Conservation (phyloP, 2,888 invertebrate species). For the Drosophila nr. perissopoda region DNA sequence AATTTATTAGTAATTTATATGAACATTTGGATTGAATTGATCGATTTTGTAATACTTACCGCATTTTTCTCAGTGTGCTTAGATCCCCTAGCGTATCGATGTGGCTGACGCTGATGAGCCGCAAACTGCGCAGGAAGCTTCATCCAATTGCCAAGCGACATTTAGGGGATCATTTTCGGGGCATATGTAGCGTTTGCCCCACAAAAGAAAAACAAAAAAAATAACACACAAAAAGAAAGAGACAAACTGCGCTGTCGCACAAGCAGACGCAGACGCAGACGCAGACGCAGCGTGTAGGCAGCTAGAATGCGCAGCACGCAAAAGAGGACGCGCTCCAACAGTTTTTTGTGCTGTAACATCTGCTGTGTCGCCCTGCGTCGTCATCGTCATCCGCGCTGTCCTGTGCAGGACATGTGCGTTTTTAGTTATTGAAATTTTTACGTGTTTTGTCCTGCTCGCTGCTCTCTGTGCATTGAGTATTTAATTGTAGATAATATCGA, state of each 20-base stretch:
- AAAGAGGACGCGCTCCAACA: conserved; percentile 73
- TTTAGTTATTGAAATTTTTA: conserved; percentile 82
- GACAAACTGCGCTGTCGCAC: conserved; percentile 6
- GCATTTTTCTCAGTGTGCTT: conserved; percentile 27
- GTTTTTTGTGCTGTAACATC: conserved; percentile 59
- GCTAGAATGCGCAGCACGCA: conserved; percentile 40
- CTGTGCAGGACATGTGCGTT: conserved; percentile 75
- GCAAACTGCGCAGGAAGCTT: conserved; percentile 77
- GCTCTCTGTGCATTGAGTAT: conserved; percentile 78
- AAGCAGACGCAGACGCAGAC: conserved; percentile 30
- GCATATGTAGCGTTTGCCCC: conserved; percentile 60
- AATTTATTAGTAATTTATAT: neutral
- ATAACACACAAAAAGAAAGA: conserved; percentile 23
- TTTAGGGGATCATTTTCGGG: conserved; percentile 79
- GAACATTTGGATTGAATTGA: neutral
- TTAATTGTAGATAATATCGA: conserved; percentile 82
- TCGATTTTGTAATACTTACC: neutral
- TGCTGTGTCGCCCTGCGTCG: conserved; percentile 29
- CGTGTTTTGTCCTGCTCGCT: conserved; percentile 70
- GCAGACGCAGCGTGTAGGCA: conserved; percentile 56
- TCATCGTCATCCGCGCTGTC: conserved; percentile 15
- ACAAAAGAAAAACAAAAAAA: conserved; percentile 22
- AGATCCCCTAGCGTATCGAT: conserved; percentile 17
- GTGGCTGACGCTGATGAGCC: conserved; percentile 75
- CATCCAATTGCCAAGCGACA: conserved; percentile 73